Evolutionary conservation across 2,113 vertebrate species (phyloP), one percentile per base, ranked within the genome.

Genomic region (Stigmatopora argus): DNA sequence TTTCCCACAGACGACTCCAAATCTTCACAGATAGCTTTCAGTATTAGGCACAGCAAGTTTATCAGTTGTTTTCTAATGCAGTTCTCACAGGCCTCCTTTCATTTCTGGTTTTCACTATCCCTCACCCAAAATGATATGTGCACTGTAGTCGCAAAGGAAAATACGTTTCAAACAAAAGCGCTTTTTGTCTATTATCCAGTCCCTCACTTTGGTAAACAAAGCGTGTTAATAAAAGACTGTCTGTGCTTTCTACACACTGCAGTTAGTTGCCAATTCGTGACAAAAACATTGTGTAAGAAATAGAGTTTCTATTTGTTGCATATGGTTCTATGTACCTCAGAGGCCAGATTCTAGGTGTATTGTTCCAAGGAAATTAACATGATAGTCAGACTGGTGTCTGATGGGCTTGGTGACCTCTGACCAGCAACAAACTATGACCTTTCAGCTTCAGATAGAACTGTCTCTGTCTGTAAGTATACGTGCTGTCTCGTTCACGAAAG

Each of bases 1-100:
- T 69, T 86, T 87, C 86, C 83, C 87, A 83, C 85, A 79, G 82
- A 84, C 72, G 0, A 44, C 58, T 72, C 31, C 48, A 63, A 80
- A 64, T 35, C 52, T 15, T 26, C 47, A 0, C 53, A 59, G 75
- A 79, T 76, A 74, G 73, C 67, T 57, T 73, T 78, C 70, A 56
- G 73, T 73, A 76, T 74, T 72, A 78, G 64, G 65, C 64, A 66
- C 66, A 67, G 71, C 64, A 38, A 73, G 75, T 73, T 84, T 83
- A 78, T 85, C 83, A 69, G 66, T 72, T 72, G 53, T 80, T 78
- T 76, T 72, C 79, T 76, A 80, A 79, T 69, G 59, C 72, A 65
- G n/a, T 65, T 71, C 65, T 71, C 68, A 78, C 66, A 84, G 65
- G 51, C 49, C 26, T 68, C 52, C 82, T 73, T 77, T 80, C 75